These are phyloP conservation scores for Colletes gigas DNA, from an alignment of 1,140 invertebrate genomes.

Conservation along the genomic window DNA sequence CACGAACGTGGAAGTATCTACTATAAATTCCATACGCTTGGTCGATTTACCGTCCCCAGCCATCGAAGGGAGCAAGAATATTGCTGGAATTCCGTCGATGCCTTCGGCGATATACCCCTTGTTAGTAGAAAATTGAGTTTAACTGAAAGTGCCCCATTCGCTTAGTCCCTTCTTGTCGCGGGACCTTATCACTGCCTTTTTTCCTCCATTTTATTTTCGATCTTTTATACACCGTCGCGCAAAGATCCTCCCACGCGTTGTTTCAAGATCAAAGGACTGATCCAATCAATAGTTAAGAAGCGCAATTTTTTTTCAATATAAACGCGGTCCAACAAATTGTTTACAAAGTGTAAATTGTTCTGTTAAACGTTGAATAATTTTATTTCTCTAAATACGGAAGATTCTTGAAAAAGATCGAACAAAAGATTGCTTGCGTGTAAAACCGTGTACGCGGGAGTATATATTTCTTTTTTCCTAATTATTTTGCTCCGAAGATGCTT, in stretches of 20 bases:
- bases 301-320: too few species aligned
- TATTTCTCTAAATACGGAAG: too few species aligned
- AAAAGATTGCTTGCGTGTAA: not conserved
- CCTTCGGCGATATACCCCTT: conserved; percentile 30
- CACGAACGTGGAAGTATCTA: not conserved
- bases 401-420: too few species aligned
- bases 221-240: not conserved
- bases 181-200: not conserved
- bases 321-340: too few species aligned
- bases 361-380: too few species aligned
- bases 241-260: not conserved
- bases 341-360: too few species aligned
- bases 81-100: conserved; percentile 33
- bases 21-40: conserved; percentile 21
- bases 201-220: not conserved
- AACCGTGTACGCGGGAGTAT: not conserved
- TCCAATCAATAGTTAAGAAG: too few species aligned
- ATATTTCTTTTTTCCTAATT: not conserved
- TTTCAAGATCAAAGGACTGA: too few species aligned
- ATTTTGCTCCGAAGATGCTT: not conserved
- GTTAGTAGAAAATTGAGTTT: conserved; percentile 42
- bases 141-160: conserved; percentile 9
- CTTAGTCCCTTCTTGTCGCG: not conserved
- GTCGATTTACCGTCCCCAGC: not conserved
- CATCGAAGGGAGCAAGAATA: conserved; percentile 22